Percentiles rank a stretch among this genome's conserved stretches.
These are phyloP conservation scores for Hermetia illucens DNA, from an alignment of 1,140 invertebrate species.

Conservation along the genomic window DNA sequence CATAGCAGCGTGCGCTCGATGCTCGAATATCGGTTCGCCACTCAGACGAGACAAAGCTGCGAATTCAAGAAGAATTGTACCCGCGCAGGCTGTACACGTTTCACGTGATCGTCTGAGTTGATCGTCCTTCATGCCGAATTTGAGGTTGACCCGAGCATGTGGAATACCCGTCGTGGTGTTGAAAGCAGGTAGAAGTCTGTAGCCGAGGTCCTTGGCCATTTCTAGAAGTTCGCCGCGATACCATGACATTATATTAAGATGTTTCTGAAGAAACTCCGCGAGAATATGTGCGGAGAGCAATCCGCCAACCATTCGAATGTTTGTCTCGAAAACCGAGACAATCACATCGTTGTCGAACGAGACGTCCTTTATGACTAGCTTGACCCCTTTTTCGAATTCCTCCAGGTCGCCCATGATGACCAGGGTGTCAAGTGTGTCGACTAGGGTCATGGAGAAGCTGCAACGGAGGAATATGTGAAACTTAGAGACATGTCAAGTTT, in stretches of 20 bases:
- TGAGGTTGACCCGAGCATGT: conserved; percentile 86
- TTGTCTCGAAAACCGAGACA: conserved; percentile 97
- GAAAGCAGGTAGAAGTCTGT: conserved; percentile 86
- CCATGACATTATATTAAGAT: conserved; percentile 68
- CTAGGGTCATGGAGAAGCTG: conserved; percentile 91
- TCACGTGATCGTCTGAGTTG: conserved; percentile 63
- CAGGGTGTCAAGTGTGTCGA: conserved; percentile 89
- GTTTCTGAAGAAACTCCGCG: conserved; percentile 63
- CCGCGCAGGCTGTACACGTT: conserved; percentile 96
- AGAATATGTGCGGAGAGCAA: conserved; percentile 87
- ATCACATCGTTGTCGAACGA: conserved; percentile 88
- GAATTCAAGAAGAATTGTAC: conserved; percentile 95
- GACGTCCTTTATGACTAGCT: conserved; percentile 72
- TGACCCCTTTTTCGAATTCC: conserved; percentile 86
- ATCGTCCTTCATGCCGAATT: conserved; percentile 68
- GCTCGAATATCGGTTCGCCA: conserved; percentile 85
- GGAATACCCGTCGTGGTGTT: conserved; percentile 97
- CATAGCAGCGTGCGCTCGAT: conserved; percentile 92
- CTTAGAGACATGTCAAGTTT: not conserved
- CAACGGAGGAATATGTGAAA: conserved; percentile 31
- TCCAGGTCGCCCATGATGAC: conserved; percentile 83
- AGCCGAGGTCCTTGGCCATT: conserved; percentile 86
- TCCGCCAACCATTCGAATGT: conserved; percentile 90
- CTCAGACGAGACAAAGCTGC: conserved; percentile 86
- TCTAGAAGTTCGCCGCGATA: conserved; percentile 80